These are phyloP conservation scores for Myotis brandtii DNA, from an alignment of 2,113 vertebrate species.

Conservation along the genomic window DNA sequence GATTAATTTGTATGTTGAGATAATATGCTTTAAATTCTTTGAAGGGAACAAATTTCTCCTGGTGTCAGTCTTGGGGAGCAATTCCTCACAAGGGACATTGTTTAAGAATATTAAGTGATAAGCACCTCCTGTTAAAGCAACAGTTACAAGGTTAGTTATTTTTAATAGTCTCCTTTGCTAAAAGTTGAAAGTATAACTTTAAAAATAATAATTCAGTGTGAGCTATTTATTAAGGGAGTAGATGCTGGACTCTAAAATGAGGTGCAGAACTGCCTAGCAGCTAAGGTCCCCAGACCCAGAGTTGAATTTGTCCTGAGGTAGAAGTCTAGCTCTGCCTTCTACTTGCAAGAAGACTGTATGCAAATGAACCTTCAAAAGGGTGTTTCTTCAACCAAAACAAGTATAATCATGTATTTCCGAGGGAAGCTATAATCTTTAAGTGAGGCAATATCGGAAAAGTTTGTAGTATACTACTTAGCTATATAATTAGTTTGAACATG, in stretches of 20 bases:
- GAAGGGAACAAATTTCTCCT: not conserved
- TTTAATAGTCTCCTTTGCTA: constrained; percentile 30
- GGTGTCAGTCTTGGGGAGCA: not conserved
- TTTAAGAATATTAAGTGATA: not conserved
- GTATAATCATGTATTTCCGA: constrained; percentile 9
- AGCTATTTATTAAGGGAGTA: not conserved
- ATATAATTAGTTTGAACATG: not conserved
- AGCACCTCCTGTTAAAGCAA: not conserved
- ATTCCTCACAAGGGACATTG: not conserved
- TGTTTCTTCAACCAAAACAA: constrained; percentile 3
- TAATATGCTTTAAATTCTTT: constrained; percentile 27
- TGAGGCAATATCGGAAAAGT: constrained; percentile 6
- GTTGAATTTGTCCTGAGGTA: not conserved
- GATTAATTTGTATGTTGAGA: constrained; percentile 16
- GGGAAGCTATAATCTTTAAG: not conserved
- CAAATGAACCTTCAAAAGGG: not conserved
- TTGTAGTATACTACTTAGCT: not conserved
- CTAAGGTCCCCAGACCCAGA: not conserved
- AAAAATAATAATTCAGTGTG: constrained; percentile 27
- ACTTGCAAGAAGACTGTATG: not conserved
- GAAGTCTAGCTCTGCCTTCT: not conserved
- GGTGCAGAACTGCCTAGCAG: not conserved
- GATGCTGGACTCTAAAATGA: not conserved
- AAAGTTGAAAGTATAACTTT: constrained; percentile 10
- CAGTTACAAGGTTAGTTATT: not conserved